A percentile compares a stretch with the other conserved stretches of the same genome.
Evolutionary conservation across 2,113 vertebrate genomes (phyloP).

Genomic region (Phasianus colchicus): DNA sequence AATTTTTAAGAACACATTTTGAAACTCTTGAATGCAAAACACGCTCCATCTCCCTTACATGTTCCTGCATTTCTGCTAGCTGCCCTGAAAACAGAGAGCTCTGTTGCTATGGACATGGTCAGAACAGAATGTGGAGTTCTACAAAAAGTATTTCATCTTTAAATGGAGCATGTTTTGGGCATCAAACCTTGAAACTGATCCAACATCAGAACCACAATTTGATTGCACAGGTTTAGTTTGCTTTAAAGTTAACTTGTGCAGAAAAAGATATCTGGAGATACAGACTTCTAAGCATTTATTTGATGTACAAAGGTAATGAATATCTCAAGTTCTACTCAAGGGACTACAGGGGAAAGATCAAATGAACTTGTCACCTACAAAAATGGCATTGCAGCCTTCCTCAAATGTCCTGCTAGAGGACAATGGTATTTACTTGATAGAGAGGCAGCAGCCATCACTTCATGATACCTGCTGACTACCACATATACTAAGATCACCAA

Average conservation of each 20-base stretch:
- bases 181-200: background rate
- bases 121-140: background rate
- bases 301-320: rapidly evolving
- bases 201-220: background rate
- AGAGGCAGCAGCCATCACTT: too few relatives aligned
- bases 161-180: background rate
- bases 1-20: background rate
- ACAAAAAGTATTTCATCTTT: background rate
- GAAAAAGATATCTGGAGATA: background rate
- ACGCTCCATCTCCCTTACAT: background rate
- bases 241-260: background rate
- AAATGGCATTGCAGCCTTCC: background rate
- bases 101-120: background rate
- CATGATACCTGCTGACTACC: rapidly evolving
- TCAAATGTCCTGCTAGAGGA: background rate
- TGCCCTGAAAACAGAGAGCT: background rate
- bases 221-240: background rate
- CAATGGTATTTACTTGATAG: too few relatives aligned
- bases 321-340: background rate
- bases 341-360: background rate
- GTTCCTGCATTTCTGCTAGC: background rate
- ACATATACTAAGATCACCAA: background rate
- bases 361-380: background rate
- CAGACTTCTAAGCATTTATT: background rate
- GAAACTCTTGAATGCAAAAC: background rate